phyloP scores from a whole-genome alignment of 2,888 invertebrate genomes.

The Didymodactylos carnosus region DNA sequence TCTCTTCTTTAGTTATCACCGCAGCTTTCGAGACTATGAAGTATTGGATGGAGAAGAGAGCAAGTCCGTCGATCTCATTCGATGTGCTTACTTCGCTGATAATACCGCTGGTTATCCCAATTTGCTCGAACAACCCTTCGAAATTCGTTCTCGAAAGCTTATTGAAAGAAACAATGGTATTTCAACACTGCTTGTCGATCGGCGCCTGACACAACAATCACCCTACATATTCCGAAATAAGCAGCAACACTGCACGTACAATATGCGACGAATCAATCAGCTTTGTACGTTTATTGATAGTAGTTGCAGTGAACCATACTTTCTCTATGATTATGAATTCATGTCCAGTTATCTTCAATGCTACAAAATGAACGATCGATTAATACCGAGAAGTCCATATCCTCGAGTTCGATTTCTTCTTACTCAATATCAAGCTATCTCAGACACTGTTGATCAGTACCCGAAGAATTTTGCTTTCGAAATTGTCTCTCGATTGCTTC shows the following conservation, averaged over 20 bases:
- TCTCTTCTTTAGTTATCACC: background rate
- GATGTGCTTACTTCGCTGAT: background rate
- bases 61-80: background rate
- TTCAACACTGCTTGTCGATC: background rate
- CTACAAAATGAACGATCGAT: background rate
- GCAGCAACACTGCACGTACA: background rate
- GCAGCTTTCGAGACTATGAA: background rate
- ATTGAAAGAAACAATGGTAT: background rate
- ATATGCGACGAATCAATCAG: background rate
- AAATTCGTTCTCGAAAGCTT: background rate
- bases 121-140: background rate
- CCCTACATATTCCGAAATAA: background rate
- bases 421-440: background rate
- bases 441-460: background rate
- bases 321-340: background rate
- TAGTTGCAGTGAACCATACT: background rate
- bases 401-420: background rate
- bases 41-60: background rate
- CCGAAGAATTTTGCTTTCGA: background rate
- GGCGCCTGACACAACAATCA: background rate
- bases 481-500: background rate
- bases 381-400: rapidly evolving
- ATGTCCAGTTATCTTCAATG: background rate
- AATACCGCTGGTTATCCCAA: background rate
- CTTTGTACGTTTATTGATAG: background rate